These are phyloP conservation scores for Pseudocheirus occidentalis DNA, from an alignment of 2,797 vertebrate genomes.

Conservation along the genomic window DNA sequence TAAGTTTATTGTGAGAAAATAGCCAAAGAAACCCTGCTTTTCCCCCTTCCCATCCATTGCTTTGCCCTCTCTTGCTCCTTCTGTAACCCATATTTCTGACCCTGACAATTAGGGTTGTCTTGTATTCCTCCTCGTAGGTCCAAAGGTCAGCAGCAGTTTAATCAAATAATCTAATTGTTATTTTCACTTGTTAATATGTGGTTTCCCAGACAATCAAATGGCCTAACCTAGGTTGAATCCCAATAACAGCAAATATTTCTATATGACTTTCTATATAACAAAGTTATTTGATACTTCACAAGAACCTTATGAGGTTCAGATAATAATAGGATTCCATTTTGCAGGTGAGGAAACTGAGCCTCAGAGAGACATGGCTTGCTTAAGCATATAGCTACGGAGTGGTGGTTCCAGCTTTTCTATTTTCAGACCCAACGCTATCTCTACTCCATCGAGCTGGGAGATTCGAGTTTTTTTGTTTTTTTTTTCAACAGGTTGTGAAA, in stretches of 20 bases:
- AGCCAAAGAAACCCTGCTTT: neutral
- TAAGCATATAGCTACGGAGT: neutral
- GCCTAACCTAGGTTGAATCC: neutral
- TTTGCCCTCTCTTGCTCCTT: neutral
- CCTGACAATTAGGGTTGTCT: neutral
- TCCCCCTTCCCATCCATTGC: neutral
- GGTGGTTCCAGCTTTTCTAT: neutral
- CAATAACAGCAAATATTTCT: neutral
- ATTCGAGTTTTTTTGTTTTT: neutral
- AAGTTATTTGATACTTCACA: neutral
- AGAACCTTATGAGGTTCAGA: neutral
- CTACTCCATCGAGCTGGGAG: neutral
- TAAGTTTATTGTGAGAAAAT: neutral
- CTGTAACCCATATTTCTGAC: neutral
- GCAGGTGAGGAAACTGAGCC: neutral
- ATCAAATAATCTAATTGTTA: neutral
- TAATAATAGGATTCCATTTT: neutral
- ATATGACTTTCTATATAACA: neutral
- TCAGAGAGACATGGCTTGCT: rapidly evolving
- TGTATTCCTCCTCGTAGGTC: neutral
- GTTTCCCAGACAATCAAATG: neutral
- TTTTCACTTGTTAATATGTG: neutral
- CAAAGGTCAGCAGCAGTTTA: neutral
- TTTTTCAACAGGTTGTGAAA: neutral
- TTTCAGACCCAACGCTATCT: neutral